phyloP scores from a whole-genome alignment of 37 sponge, comb jelly and placozoan genomes.

The Beroe ovata region DNA sequence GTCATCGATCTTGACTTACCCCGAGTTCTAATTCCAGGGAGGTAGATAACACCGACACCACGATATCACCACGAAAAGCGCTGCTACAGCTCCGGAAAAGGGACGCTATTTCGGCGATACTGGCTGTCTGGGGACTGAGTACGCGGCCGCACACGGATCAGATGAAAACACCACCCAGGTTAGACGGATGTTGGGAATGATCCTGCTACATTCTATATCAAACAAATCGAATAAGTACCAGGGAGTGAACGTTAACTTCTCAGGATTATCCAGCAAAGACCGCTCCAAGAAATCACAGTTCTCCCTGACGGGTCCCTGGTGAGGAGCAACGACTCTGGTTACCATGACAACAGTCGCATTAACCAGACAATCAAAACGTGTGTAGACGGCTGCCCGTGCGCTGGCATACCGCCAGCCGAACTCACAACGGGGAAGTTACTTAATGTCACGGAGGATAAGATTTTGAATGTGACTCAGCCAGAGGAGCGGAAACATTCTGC shows the following conservation, averaged over 20 bases:
- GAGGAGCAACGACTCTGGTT: slow-evolving; percentile 27
- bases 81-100: slow-evolving; percentile 22
- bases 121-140: slow-evolving; percentile 40
- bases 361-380: slow-evolving; percentile 36
- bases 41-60: neutral
- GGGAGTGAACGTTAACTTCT: too few species aligned
- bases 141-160: slow-evolving; percentile 12
- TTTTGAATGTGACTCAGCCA: slow-evolving; percentile 16
- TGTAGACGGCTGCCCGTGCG: slow-evolving; percentile 31
- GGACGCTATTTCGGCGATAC: slow-evolving; percentile 53
- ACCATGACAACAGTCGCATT: slow-evolving; percentile 13
- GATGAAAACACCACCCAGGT: slow-evolving; percentile 52
- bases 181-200: too few species aligned
- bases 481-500: neutral
- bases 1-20: too few species aligned
- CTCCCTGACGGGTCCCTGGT: slow-evolving; percentile 52
- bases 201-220: too few species aligned
- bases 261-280: slow-evolving; percentile 12
- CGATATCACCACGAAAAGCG: slow-evolving; percentile 15
- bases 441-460: neutral
- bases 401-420: neutral
- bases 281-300: slow-evolving; percentile 25
- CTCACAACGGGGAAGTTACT: neutral
- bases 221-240: too few species aligned
- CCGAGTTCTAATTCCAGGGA: slow-evolving; percentile 13